These are phyloP conservation scores for Sebastes vulpes DNA, from an alignment of 2,797 vertebrate genomes.

Conservation along the genomic window DNA sequence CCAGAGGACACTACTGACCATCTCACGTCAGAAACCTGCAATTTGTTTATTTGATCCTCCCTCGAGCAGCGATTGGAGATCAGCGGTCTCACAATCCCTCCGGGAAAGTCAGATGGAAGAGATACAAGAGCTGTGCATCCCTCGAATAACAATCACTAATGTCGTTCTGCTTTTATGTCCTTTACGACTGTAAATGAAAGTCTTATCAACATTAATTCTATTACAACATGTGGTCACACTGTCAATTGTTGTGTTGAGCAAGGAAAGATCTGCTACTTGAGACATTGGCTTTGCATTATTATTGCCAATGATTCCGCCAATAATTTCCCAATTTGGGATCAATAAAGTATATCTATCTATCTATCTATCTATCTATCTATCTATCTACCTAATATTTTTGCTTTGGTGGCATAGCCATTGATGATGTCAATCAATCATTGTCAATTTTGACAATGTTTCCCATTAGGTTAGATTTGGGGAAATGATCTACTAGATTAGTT, in stretches of 20 bases:
- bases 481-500: not conserved
- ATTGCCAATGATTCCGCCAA: too few relatives aligned
- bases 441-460: not conserved
- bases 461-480: not conserved
- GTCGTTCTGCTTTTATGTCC: not conserved
- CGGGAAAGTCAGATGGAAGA: not conserved
- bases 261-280: not conserved
- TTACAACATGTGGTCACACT: not conserved
- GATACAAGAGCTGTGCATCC: slow-evolving; percentile 1
- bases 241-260: not conserved
- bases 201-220: not conserved
- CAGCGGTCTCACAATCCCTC: not conserved
- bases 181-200: not conserved
- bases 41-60: not conserved
- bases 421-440: not conserved
- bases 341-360: too few relatives aligned
- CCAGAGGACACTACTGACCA: not conserved
- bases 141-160: not conserved
- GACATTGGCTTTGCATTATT: not conserved
- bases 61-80: not conserved
- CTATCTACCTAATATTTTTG: not conserved
- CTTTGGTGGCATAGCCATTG: not conserved
- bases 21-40: slow-evolving; percentile 1
- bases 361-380: too few relatives aligned
- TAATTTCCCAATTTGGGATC: too few relatives aligned